phyloP scores from a whole-genome alignment of 2,888 invertebrate species.

The Bembecia ichneumoniformis region DNA sequence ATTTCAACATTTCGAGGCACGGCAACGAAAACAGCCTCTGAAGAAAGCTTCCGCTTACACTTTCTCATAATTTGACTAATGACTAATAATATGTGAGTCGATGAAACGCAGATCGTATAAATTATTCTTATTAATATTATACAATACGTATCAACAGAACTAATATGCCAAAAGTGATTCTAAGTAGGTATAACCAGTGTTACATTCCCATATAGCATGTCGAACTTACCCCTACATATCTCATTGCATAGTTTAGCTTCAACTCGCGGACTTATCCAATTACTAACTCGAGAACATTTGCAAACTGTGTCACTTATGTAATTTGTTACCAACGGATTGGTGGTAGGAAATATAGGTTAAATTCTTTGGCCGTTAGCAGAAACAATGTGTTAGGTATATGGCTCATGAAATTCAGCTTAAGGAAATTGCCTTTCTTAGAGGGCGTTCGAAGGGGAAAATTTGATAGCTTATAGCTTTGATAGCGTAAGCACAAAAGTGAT shows the following conservation, averaged over 20 bases:
- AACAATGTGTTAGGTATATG: conserved; percentile 42
- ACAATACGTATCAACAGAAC: too few relatives aligned
- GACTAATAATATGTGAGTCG: too few relatives aligned
- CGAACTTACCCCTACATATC: neutral
- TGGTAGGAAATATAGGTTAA: conserved; percentile 35
- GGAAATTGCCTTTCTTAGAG: conserved; percentile 60
- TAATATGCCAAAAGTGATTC: too few relatives aligned
- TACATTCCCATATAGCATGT: too few relatives aligned
- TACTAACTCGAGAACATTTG: conserved; percentile 1
- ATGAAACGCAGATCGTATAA: too few relatives aligned
- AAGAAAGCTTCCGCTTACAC: too few relatives aligned
- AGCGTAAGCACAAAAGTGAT: conserved; percentile 33
- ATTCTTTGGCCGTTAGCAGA: conserved; percentile 28
- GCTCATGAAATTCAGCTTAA: conserved; percentile 66
- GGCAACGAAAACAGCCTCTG: too few relatives aligned
- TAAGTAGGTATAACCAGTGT: too few relatives aligned
- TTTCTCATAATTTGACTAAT: too few relatives aligned
- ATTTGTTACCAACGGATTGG: conserved; percentile 3
- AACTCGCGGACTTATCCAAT: neutral
- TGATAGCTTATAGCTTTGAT: conserved; percentile 59
- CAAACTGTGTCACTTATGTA: conserved; percentile 1
- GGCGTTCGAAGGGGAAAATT: conserved; percentile 53
- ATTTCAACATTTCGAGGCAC: too few relatives aligned
- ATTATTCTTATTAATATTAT: too few relatives aligned
- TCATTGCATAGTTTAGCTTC: conserved; percentile 1